Evolutionary conservation across 2,113 vertebrate species (phyloP).

Genomic region (Leucopternis melanops): DNA sequence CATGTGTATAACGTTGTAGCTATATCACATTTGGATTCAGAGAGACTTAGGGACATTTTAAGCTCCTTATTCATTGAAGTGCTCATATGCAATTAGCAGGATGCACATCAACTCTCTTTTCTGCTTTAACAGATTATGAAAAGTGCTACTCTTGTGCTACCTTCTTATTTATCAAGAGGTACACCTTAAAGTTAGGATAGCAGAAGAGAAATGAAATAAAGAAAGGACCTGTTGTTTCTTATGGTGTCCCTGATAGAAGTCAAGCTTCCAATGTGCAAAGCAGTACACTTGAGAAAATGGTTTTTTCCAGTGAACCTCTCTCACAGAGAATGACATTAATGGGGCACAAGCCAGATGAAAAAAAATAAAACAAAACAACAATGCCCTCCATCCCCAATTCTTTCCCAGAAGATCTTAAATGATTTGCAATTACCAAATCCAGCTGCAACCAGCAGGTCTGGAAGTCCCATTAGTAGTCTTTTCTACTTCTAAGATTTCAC

Average conservation of each 20-base stretch:
- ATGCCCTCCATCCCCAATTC: background rate
- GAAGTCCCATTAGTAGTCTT: background rate
- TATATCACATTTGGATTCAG: background rate
- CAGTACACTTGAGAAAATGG: background rate
- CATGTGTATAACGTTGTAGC: fast-evolving
- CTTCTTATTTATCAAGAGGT: background rate
- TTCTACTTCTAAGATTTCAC: background rate
- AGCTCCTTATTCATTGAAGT: background rate
- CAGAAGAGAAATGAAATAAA: background rate
- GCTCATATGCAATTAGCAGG: background rate
- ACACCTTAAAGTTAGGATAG: background rate
- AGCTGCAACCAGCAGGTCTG: background rate
- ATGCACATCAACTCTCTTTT: background rate
- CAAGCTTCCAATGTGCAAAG: background rate
- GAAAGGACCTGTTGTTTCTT: background rate
- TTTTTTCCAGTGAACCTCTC: background rate
- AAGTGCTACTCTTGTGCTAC: background rate
- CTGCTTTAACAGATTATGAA: background rate
- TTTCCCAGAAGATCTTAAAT: background rate
- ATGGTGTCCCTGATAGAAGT: background rate
- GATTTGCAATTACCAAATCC: background rate
- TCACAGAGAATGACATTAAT: background rate
- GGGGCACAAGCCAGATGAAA: background rate
- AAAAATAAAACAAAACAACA: background rate
- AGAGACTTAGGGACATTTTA: background rate